phyloP scores from a whole-genome alignment of 2,797 vertebrate genomes.

The Sebastes goodei region DNA sequence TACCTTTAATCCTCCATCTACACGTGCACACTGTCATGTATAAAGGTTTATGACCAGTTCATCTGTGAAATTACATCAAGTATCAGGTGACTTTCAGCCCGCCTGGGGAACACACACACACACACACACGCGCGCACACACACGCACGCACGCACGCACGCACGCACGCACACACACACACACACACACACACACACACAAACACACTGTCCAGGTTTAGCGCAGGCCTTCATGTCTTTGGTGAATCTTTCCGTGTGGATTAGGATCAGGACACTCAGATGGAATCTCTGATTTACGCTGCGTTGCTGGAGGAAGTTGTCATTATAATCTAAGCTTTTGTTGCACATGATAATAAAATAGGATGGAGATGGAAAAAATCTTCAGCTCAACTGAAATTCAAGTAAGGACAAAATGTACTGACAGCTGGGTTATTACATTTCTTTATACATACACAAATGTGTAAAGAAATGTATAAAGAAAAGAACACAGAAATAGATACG shows the following conservation, averaged over 20 bases:
- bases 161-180: neutral
- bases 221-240: neutral
- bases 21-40: neutral
- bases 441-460: too few relatives aligned
- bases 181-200: slow-evolving; percentile 1
- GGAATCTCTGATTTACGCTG: slow-evolving; percentile 4
- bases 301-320: neutral
- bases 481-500: too few relatives aligned
- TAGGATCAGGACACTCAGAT: slow-evolving; percentile 19
- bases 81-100: neutral
- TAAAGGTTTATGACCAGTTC: neutral
- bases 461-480: too few relatives aligned
- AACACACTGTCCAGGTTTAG: neutral
- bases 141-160: neutral
- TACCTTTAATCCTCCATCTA: neutral
- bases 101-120: neutral
- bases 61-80: neutral
- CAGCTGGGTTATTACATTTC: too few relatives aligned
- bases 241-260: slow-evolving; percentile 11
- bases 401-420: too few relatives aligned
- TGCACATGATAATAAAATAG: neutral
- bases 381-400: too few relatives aligned
- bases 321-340: slow-evolving; percentile 16
- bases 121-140: neutral
- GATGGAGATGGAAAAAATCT: neutral